Evolutionary conservation across 2,888 invertebrate genomes (phyloP).

Genomic region (Mechanitis messenoides): DNA sequence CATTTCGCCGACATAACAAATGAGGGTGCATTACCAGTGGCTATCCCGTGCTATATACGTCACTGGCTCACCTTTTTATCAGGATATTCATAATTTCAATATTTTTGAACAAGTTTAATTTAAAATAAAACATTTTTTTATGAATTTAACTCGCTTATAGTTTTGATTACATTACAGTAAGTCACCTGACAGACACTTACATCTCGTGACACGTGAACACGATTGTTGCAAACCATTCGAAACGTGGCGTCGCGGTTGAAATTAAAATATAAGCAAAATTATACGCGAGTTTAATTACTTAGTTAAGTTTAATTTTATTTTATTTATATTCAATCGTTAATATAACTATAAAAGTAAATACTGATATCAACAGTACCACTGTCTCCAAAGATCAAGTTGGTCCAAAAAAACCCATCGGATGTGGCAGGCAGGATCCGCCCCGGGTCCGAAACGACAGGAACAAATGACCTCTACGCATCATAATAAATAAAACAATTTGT

Average conservation of each 20-base stretch:
- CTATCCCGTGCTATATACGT: conserved; percentile 47
- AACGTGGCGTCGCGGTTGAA: no score
- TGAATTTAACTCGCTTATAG: no score
- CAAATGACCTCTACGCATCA: conserved; percentile 75
- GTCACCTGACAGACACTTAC: no score
- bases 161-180: no score
- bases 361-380: conserved; percentile 20
- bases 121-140: conserved; percentile 24
- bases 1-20: conserved; percentile 69
- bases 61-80: conserved; percentile 35
- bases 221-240: no score
- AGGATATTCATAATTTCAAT: conserved; percentile 25
- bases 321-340: no score
- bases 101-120: conserved; percentile 15
- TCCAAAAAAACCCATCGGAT: conserved; percentile 45
- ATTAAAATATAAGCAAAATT: no score
- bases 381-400: conserved; percentile 36
- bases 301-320: no score
- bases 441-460: conserved; percentile 61
- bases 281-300: no score
- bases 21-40: conserved; percentile 59
- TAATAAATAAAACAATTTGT: conserved; percentile 78
- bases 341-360: no score
- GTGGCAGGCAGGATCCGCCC: conserved; percentile 64
- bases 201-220: no score